Conservation (phyloP, 2,888 invertebrate genomes). For the Ophraella communa region DNA sequence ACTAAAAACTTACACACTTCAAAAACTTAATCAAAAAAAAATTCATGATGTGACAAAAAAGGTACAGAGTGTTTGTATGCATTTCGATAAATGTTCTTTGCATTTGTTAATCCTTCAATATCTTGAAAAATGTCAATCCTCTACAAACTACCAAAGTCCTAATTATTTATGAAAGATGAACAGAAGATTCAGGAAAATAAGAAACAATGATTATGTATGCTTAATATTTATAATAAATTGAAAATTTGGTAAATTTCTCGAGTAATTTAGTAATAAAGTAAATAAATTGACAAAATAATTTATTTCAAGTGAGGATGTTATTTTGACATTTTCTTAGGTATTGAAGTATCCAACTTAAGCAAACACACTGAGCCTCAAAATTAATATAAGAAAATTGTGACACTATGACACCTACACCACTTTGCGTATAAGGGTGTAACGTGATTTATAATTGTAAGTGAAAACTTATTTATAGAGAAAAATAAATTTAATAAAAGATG, state of each 20-base stretch:
- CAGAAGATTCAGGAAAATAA: no score
- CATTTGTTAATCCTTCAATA: background rate
- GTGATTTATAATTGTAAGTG: slow-evolving; percentile 14
- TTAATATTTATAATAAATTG: no score
- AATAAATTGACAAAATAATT: no score
- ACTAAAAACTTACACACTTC: slow-evolving; percentile 48
- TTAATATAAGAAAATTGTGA: slow-evolving; percentile 3
- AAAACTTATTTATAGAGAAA: slow-evolving; percentile 12
- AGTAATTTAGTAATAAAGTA: no score
- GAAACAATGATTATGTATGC: no score
- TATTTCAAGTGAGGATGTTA: background rate
- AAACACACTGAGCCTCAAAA: background rate
- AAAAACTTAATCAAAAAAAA: slow-evolving; percentile 8
- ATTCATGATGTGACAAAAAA: slow-evolving; percentile 14
- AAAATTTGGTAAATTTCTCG: no score
- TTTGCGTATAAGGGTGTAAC: slow-evolving; percentile 18
- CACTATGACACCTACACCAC: slow-evolving; percentile 28
- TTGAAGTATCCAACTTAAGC: background rate
- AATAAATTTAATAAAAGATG: no score
- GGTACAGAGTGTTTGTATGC: background rate
- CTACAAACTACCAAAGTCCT: no score
- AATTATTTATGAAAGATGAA: no score
- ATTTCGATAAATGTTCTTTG: no score
- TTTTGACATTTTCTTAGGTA: background rate
- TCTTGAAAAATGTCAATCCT: background rate